These are phyloP conservation scores for Eremophila alpestris DNA, from an alignment of 2,797 vertebrate species.

Conservation along the genomic window DNA sequence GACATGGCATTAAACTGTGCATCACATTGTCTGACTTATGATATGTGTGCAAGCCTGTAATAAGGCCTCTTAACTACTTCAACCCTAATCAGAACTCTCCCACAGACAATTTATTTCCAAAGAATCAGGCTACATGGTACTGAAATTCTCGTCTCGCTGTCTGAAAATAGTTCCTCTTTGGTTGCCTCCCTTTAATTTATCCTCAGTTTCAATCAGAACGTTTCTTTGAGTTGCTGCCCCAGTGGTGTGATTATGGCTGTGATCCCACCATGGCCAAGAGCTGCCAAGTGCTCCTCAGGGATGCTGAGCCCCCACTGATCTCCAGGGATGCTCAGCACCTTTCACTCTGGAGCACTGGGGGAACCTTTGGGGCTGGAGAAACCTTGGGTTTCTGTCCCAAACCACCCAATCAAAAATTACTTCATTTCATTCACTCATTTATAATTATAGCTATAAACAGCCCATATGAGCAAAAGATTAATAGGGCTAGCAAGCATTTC, in stretches of 20 bases:
- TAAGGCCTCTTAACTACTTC: not conserved
- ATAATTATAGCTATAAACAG: slow-evolving; percentile 36
- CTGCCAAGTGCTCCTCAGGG: not conserved
- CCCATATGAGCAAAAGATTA: slow-evolving; percentile 46
- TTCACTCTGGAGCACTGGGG: rapidly evolving
- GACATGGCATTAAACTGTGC: not conserved
- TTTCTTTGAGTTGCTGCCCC: slow-evolving; percentile 19
- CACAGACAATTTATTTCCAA: slow-evolving; percentile 3
- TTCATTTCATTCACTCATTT: slow-evolving; percentile 14
- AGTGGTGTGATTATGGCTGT: not conserved
- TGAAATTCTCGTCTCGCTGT: not conserved
- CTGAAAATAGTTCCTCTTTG: slow-evolving; percentile 58
- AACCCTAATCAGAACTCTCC: not conserved
- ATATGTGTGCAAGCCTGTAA: not conserved
- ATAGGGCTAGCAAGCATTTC: slow-evolving; percentile 38
- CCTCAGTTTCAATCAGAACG: slow-evolving; percentile 3
- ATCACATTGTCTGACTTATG: not conserved
- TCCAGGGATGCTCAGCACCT: not conserved
- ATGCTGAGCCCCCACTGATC: not conserved
- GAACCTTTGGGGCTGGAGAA: not conserved
- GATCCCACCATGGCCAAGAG: rapidly evolving
- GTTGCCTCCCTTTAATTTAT: slow-evolving; percentile 64
- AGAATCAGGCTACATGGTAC: slow-evolving; percentile 3
- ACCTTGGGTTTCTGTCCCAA: not conserved
- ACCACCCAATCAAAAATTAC: slow-evolving; percentile 7